phyloP scores from a whole-genome alignment of 2,113 vertebrate species.

The Cnemophilus loriae region DNA sequence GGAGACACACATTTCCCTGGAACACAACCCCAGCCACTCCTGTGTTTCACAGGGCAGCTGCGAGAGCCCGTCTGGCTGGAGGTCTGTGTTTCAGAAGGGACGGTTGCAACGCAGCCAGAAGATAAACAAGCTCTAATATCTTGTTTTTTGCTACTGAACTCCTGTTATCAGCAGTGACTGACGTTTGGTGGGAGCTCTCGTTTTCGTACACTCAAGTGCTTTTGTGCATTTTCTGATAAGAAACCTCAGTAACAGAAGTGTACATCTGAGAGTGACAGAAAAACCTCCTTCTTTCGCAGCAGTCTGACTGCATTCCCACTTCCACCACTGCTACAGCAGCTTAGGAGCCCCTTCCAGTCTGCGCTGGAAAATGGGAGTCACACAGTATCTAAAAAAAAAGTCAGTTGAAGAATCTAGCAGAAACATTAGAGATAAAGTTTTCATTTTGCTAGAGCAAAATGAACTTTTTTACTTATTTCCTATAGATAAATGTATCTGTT shows the following conservation, averaged over 20 bases:
- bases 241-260: constrained; percentile 28
- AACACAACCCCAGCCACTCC: neutral
- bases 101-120: neutral
- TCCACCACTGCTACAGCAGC: neutral
- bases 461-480: neutral
- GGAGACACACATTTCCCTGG: neutral
- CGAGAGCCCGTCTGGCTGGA: neutral
- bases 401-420: neutral
- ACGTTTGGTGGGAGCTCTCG: constrained; percentile 7
- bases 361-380: neutral
- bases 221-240: constrained; percentile 53
- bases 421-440: neutral
- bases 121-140: constrained; percentile 43
- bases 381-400: neutral
- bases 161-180: constrained; percentile 39
- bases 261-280: neutral
- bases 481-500: neutral
- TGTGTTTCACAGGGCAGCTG: neutral
- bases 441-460: neutral
- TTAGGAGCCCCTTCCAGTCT: neutral
- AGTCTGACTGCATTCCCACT: neutral
- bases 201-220: neutral
- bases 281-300: neutral
- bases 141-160: constrained; percentile 5
- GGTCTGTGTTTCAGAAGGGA: neutral